A percentile compares a stretch with the other conserved stretches of the same genome.
phyloP scores from a whole-genome alignment of 2,888 invertebrate genomes.

The Zhengitettix transpicula region DNA sequence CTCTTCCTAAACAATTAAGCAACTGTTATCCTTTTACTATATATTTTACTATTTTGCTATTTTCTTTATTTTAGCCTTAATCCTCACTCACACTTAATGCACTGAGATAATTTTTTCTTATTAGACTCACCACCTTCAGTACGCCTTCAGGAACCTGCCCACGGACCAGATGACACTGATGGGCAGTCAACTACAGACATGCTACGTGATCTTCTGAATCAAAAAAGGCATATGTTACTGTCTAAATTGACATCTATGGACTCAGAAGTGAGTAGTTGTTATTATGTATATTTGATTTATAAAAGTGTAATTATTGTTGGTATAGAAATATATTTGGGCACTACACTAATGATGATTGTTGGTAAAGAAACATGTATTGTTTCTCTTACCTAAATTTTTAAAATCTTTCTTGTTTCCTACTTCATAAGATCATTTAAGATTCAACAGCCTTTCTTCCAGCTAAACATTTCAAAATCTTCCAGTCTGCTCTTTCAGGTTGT shows the following conservation, averaged over 20 bases:
- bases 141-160: conserved; percentile 7
- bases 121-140: conserved; percentile 16
- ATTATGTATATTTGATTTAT: too few species aligned
- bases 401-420: too few species aligned
- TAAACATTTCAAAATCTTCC: too few species aligned
- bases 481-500: too few species aligned
- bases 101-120: not conserved
- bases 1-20: not conserved
- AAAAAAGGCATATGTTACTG: conserved; percentile 73
- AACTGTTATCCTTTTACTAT: not conserved
- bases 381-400: too few species aligned
- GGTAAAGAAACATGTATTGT: too few species aligned
- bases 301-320: too few species aligned
- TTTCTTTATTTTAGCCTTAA: not conserved
- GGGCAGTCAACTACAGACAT: conserved; percentile 75
- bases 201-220: conserved; percentile 84
- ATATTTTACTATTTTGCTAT: not conserved
- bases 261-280: conserved; percentile 57
- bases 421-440: too few species aligned
- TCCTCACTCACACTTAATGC: not conserved
- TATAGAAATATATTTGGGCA: too few species aligned
- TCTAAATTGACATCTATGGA: conserved; percentile 80
- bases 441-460: too few species aligned
- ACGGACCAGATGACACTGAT: conserved; percentile 23
- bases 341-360: too few species aligned